These are phyloP conservation scores for Diplodus sargus DNA, from an alignment of 2,797 vertebrate species.

Conservation along the genomic window DNA sequence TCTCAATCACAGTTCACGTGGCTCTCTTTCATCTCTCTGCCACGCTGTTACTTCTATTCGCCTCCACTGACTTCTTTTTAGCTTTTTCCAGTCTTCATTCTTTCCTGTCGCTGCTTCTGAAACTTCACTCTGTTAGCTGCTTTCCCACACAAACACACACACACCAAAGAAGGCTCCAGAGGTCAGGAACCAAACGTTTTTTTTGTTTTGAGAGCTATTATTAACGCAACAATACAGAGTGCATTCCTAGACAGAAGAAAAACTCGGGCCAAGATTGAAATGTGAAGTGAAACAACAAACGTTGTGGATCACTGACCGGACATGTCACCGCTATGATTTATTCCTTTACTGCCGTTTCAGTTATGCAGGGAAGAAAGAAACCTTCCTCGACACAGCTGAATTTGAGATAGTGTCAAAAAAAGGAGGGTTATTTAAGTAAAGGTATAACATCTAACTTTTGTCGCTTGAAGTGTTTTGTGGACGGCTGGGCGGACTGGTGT, in stretches of 20 bases:
- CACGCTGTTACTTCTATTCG: slow-evolving; percentile 17
- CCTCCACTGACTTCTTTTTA: not conserved
- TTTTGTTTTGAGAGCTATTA: slow-evolving; percentile 45
- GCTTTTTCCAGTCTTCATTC: slow-evolving; percentile 1
- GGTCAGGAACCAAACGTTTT: not conserved
- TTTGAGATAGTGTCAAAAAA: not conserved
- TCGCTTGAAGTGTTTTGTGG: too few species aligned
- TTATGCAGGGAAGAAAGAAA: not conserved
- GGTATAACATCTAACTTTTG: too few species aligned
- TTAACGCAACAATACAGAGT: slow-evolving; percentile 54
- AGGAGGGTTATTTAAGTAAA: too few species aligned
- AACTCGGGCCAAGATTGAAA: slow-evolving; percentile 18
- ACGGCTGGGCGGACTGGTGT: too few species aligned
- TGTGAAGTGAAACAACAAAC: slow-evolving; percentile 55
- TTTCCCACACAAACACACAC: slow-evolving; percentile 4
- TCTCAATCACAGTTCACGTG: slow-evolving; percentile 23
- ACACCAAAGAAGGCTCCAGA: not conserved
- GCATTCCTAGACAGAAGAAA: slow-evolving; percentile 55
- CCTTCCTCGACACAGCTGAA: not conserved
- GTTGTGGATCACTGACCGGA: not conserved
- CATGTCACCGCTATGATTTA: not conserved
- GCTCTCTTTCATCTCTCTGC: slow-evolving; percentile 32
- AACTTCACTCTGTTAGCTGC: not conserved
- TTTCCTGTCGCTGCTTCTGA: slow-evolving; percentile 7
- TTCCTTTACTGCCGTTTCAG: not conserved